Evolutionary conservation across 37 sponge, comb jelly and placozoan species (phyloP), one percentile per base, ranked within the genome.

Genomic region (Cliona cf. orientalis): DNA sequence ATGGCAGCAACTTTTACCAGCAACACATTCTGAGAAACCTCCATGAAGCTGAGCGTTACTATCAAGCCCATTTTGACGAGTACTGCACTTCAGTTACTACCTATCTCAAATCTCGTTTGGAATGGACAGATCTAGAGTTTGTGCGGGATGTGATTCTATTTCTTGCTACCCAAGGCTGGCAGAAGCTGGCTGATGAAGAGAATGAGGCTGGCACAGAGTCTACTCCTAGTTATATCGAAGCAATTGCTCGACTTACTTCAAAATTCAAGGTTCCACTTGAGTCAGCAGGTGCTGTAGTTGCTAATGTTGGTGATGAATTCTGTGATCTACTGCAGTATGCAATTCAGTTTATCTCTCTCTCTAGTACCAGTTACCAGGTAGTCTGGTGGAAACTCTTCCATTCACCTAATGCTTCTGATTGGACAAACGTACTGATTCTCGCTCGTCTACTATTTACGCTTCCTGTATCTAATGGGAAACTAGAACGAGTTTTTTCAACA

Each of bases 391-490:
- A 39, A 72, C 60, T 76, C 25, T 85, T 67, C 37, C 55, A 85
- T 49, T 9, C 53, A 19, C 53, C 53, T 49, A 78, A 76, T 4
- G 59, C 86, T 33, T 58, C 66, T 9, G 72, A 76, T 41, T 84
- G 85, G 85, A 45, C 69, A 17, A 84, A 84, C 66, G 78, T 58
- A 31, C 69, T 84, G 5, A 23, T 49, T 49, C 63, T 82, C 2
- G 84, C 43, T 26, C 42, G 46, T 17, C 75, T 82, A 19, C 43
- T 82, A 22, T 75, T 82, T 32, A 42, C 84, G 14, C 66, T 82
- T 7, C 84, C 74, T 34, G 84, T 67, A 22, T 73, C 84, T 14
- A 82, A 82, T 74, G 84, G 84, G 46, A 82, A 82, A 40, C 64
- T 82, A 7, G 84, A 82, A 37, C 35, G 84, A 60, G 23, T 82